phyloP scores from a whole-genome alignment of 1,140 invertebrate species.

The Tyrophagus putrescentiae region DNA sequence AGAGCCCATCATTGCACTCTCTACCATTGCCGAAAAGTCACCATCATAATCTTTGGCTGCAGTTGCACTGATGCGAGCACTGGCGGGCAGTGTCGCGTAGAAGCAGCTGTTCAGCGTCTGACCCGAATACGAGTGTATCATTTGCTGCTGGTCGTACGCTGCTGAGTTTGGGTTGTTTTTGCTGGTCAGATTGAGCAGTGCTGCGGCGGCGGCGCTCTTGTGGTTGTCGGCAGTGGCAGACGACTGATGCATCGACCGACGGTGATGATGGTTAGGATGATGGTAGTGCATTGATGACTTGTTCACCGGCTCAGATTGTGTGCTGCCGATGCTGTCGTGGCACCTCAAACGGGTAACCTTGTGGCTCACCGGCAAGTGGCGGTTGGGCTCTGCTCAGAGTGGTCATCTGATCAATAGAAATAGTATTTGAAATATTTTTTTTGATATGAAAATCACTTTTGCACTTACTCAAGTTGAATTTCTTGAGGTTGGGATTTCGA shows the following conservation, averaged over 20 bases:
- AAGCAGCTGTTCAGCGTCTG: background rate
- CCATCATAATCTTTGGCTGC: too few relatives aligned
- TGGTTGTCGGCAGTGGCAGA: background rate
- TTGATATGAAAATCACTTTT: background rate
- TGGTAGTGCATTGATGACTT: too few relatives aligned
- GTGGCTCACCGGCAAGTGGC: too few relatives aligned
- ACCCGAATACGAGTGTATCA: background rate
- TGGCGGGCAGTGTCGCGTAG: slow-evolving; percentile 15
- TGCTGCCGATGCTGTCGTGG: slow-evolving; percentile 37
- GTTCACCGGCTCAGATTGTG: slow-evolving; percentile 34
- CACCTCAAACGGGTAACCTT: slow-evolving; percentile 35
- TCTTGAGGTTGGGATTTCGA: background rate
- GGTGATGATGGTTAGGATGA: too few relatives aligned
- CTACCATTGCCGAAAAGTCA: too few relatives aligned
- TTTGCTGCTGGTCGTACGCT: background rate
- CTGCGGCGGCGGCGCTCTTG: background rate
- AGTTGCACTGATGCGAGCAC: background rate
- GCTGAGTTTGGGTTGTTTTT: background rate
- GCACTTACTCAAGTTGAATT: background rate
- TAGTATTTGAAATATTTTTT: too few relatives aligned
- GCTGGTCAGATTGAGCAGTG: background rate
- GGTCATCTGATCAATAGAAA: too few relatives aligned
- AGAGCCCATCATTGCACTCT: too few relatives aligned
- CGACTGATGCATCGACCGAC: background rate
- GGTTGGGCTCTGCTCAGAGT: too few relatives aligned